Evolutionary conservation across 2,888 invertebrate genomes (phyloP).

Genomic region (Fabriciana adippe): DNA sequence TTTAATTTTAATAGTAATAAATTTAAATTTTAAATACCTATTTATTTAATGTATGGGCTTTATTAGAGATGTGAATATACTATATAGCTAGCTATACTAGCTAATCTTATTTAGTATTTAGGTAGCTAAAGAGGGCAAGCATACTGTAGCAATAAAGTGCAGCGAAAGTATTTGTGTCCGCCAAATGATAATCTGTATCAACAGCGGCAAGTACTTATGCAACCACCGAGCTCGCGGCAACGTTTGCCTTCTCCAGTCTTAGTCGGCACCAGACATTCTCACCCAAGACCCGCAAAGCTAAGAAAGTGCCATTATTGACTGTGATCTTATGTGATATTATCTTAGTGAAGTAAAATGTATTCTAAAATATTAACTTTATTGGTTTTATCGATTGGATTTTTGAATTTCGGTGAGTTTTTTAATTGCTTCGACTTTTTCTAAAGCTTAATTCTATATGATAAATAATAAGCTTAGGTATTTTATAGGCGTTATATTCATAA

Average conservation of each 20-base stretch:
- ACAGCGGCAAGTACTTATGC: conserved; percentile 69
- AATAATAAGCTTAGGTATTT: too few relatives aligned
- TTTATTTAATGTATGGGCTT: background rate
- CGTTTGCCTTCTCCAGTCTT: conserved; percentile 48
- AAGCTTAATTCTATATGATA: background rate
- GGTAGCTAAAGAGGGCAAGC: conserved; percentile 42
- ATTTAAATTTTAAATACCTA: background rate
- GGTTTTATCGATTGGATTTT: conserved; percentile 50
- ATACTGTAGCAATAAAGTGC: conserved; percentile 54
- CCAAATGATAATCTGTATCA: conserved; percentile 81
- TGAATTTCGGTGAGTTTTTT: conserved; percentile 50
- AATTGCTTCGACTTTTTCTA: background rate
- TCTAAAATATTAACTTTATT: conserved; percentile 42
- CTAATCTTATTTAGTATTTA: conserved; percentile 5
- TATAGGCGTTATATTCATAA: too few relatives aligned
- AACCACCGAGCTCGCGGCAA: conserved; percentile 56
- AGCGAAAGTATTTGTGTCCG: conserved; percentile 80
- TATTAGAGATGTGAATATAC: background rate
- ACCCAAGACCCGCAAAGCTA: conserved; percentile 29
- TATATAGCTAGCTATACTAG: too few relatives aligned
- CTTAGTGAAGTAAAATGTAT: conserved; percentile 34
- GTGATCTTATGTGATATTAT: conserved; percentile 37
- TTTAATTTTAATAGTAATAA: too few relatives aligned
- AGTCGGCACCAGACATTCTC: conserved; percentile 48
- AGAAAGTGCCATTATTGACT: conserved; percentile 45